Evolutionary conservation across 2,113 vertebrate species (phyloP).

Genomic region (Oreochromis aureus): DNA sequence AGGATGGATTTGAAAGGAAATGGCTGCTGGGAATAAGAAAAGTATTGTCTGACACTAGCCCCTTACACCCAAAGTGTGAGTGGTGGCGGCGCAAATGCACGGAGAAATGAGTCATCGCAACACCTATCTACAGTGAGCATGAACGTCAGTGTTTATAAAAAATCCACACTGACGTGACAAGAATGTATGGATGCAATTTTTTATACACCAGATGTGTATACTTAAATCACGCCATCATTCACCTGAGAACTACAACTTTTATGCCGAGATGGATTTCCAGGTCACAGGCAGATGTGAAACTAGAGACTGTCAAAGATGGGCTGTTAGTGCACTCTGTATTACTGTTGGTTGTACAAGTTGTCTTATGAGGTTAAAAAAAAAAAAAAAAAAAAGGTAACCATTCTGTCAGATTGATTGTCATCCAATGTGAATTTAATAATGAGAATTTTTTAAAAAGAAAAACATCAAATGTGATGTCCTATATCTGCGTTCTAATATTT

Average conservation of each 20-base stretch:
- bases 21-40: background rate
- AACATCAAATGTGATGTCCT: background rate
- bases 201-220: background rate
- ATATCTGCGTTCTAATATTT: background rate
- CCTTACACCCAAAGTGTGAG: background rate
- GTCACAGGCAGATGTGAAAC: background rate
- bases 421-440: background rate
- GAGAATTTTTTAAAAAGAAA: background rate
- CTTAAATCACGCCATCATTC: background rate
- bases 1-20: background rate
- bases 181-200: background rate
- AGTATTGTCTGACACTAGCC: background rate
- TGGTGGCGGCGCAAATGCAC: background rate
- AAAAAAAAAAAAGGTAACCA: background rate
- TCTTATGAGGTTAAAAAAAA: background rate
- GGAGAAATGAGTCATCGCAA: background rate
- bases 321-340: background rate
- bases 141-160: background rate
- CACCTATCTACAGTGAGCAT: background rate
- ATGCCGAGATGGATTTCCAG: background rate
- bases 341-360: background rate
- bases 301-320: background rate
- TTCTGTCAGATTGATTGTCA: background rate
- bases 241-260: background rate
- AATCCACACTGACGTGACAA: background rate